Base-by-base conservation (phyloP, 2,113 vertebrate genomes). In the Psittacula cyanocephala region DNA sequence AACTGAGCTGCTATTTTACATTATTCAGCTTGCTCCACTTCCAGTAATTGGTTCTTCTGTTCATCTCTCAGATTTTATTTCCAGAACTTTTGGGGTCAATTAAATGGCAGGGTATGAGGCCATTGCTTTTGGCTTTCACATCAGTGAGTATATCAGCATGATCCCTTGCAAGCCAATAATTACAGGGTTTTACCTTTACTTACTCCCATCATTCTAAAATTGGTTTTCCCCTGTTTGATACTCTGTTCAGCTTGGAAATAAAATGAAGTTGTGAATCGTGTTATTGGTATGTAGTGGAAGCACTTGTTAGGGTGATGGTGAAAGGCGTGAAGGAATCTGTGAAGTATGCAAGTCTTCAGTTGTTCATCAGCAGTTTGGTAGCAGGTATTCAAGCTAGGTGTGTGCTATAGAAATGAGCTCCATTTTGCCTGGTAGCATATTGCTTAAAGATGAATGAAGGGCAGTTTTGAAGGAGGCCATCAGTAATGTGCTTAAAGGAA, bases 51-150 rank as follows among this genome's bases (percentile, higher is more conserved):
- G 6, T 68, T 82, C 49, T 82, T 86, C 55, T 87, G 62, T 71
- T 94, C 68, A 37, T 44, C 43, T 41, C 52, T 85, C 11, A 14
- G 18, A 67, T 76, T 57, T 94, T 37, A 29, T 81, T 93, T 94
- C 71, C 49, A 72, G 68, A 63, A 67, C 11, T 59, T 72, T 63
- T 44, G 37, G 55, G 29, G 31, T 81, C 14, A 80, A 2, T 75
- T 82, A 75, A 94, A 71, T 65, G 39, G 55, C 70, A 78, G 71
- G 33, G 33, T 74, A 44, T 44, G 46, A 19, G 52, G 60, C 17
- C 7, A 16, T 47, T 76, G n/a, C 68, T 92, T 76, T 81, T 78
- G 80, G 47, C 68, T 92, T 75, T 78, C 18, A 41, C 53, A 88
- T 35, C 57, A 35, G 5, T 78, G 44, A 80, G 31, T 17, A 1